These are phyloP conservation scores for Hydra vulgaris DNA, from an alignment of 30 jellyfish, hydroid and myxozoan genomes.

Conservation along the genomic window DNA sequence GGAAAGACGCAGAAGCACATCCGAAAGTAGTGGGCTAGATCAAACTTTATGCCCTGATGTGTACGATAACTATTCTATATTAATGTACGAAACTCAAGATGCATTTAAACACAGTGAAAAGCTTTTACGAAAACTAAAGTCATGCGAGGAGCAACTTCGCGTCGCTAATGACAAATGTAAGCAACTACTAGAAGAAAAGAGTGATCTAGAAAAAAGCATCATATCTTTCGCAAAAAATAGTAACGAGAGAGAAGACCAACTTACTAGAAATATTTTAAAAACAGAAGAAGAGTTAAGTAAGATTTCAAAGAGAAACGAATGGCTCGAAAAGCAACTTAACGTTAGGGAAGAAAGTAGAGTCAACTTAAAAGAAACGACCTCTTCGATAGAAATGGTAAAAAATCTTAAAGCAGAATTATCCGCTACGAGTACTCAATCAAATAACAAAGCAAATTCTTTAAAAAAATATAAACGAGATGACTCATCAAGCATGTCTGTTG, in stretches of 20 bases:
- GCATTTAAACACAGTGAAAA: slow-evolving; percentile 17
- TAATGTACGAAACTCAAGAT: slow-evolving; percentile 33
- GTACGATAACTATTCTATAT: slow-evolving; percentile 19
- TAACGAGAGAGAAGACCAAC: not conserved
- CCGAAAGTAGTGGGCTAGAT: not conserved
- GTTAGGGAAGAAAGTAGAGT: not conserved
- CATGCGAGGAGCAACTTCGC: slow-evolving; percentile 18
- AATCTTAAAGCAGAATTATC: not conserved
- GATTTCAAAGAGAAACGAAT: not conserved
- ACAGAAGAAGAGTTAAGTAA: not conserved
- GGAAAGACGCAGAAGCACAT: not conserved
- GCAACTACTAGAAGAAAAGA: not conserved
- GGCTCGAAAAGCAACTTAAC: not conserved
- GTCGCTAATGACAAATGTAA: not conserved
- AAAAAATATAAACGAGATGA: not conserved
- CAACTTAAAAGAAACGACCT: not conserved
- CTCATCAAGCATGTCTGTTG: not conserved
- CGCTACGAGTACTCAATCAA: not conserved
- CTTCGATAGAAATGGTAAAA: not conserved
- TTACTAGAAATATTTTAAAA: not conserved
- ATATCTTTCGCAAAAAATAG: not conserved
- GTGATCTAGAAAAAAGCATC: not conserved
- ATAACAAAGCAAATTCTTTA: not conserved
- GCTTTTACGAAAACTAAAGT: not conserved
- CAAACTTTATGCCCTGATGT: not conserved